Evolutionary conservation across 2,888 invertebrate genomes (phyloP), one percentile per base, ranked within the genome.

Genomic region (Apomyelois bistriatella): DNA sequence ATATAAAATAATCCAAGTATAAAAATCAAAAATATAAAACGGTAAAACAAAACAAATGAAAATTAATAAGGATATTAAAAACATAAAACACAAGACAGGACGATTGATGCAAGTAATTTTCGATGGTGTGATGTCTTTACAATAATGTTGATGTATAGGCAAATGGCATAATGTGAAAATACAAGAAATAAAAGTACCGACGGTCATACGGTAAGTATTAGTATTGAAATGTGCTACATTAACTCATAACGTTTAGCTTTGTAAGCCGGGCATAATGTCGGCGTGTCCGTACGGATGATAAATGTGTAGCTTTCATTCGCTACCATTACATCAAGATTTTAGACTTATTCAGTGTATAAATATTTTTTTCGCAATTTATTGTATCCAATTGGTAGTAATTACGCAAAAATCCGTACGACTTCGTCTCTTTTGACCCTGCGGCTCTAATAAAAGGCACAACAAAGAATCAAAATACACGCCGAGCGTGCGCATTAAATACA

Each of bases 91-190:
- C 56, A 65, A 68, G 72, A 72, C 67, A 71, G 68, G 69, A 71
- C 58, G 62, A 56, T 70, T 66, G 69, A 86, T 86, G 85, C 82
- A 74, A 79, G 84, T 86, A 86, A 85, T 80, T 84, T 87, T 87
- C 89, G 88, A 88, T 88, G 89, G 89, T 89, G 88, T 89, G 89
- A 88, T 79, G 72, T 79, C 74, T 79, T 76, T 77, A 79, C 71
- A 78, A 58, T 72, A 61, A 74, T 79, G 74, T 62, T 65, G 58
- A 76, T 78, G 77, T 64, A 65, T 68, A 55, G 58, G 61, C 55
- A 60, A 58, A 64, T 68, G 65, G 58, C 50, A 22, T 22, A 59
- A 55, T 62, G 65, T 60, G 56, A 60, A 54, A 53, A 56, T 22
- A 60, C 54, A 62, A 61, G 47, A 54, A 57, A 53, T 59, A 52